These are phyloP conservation scores for Nasonia giraulti DNA, from an alignment of 1,140 invertebrate genomes.

Conservation along the genomic window DNA sequence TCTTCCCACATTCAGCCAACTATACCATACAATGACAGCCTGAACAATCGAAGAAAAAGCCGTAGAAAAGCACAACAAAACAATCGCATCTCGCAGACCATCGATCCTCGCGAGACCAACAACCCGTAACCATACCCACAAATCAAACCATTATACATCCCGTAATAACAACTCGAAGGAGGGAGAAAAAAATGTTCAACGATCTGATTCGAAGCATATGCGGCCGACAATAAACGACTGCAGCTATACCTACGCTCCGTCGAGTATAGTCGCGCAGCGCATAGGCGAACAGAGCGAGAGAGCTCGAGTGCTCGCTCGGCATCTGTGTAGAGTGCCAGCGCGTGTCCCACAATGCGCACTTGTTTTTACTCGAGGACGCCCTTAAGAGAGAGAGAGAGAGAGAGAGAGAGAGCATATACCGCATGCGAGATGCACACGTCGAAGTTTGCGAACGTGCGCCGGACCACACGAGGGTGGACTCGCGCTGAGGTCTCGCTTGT, in stretches of 20 bases:
- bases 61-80: slow-evolving; percentile 6
- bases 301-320: slow-evolving; percentile 53
- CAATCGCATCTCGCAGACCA: neutral
- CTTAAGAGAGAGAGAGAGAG: neutral
- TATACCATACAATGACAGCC: neutral
- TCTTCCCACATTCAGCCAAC: neutral
- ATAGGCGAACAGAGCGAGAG: neutral
- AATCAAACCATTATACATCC: neutral
- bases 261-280: neutral
- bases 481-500: neutral
- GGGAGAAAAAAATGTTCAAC: neutral
- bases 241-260: neutral
- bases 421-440: neutral
- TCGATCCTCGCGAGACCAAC: neutral
- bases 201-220: slow-evolving; percentile 5
- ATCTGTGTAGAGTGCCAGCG: slow-evolving; percentile 67
- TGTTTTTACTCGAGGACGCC: slow-evolving; percentile 50
- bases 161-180: neutral
- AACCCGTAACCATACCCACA: neutral
- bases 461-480: neutral
- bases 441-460: neutral
- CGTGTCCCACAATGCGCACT: slow-evolving; percentile 71
- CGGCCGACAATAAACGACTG: slow-evolving; percentile 2
- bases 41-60: neutral
- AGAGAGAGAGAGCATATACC: neutral